Evolutionary conservation across 2,113 vertebrate species (phyloP).

Genomic region (Epinephelus cyanopodus): DNA sequence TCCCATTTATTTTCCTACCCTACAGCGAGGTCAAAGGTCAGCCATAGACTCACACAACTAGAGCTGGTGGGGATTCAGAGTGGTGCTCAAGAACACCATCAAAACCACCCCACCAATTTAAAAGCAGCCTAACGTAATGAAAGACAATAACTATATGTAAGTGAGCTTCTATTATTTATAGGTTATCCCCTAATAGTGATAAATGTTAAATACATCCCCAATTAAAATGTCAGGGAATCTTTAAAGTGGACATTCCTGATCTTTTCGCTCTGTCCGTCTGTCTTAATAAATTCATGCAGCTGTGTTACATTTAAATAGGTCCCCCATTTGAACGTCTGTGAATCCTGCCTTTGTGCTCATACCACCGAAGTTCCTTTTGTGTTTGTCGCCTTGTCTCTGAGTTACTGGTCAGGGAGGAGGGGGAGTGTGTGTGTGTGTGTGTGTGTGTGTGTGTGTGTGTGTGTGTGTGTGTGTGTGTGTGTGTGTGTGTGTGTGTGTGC

Average conservation of each 20-base stretch:
- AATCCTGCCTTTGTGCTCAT: constrained; percentile 81
- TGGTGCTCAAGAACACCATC: background rate
- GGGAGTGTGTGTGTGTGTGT: constrained; percentile 7
- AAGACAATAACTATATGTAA: background rate
- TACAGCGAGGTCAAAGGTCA: constrained; percentile 20
- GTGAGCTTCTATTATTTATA: background rate
- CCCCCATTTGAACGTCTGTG: constrained; percentile 66
- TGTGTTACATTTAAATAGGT: constrained; percentile 77
- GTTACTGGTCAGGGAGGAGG: constrained; percentile 35
- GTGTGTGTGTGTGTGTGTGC: constrained; percentile 9
- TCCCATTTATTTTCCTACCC: background rate
- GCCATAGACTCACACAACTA: background rate
- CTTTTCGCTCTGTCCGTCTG: constrained; percentile 43
- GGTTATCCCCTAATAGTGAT: constrained; percentile 10
- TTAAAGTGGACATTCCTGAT: constrained; percentile 20
- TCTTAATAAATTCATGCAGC: constrained; percentile 75
- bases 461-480: constrained; percentile 39
- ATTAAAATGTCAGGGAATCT: constrained; percentile 65
- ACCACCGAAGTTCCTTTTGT: constrained; percentile 64
- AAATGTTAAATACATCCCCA: constrained; percentile 53
- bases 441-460: constrained; percentile 1
- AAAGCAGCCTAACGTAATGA: background rate
- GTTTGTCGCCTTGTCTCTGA: constrained; percentile 32
- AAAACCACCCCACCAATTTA: background rate
- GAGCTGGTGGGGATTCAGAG: background rate